Evolutionary conservation across 2,797 vertebrate genomes (phyloP).

Genomic region (Pygocentrus nattereri): DNA sequence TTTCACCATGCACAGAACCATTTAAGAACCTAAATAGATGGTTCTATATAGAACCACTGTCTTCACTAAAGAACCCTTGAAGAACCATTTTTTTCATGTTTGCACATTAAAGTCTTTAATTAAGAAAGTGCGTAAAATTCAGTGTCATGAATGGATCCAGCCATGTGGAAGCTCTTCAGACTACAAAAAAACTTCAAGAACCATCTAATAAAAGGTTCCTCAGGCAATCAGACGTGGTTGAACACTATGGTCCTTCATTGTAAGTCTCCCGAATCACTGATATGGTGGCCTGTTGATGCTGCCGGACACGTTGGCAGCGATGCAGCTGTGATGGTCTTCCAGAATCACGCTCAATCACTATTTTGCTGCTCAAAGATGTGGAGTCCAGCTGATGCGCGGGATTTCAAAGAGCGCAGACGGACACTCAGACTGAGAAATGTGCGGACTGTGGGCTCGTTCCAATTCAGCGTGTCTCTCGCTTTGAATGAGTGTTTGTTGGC

Average conservation of each 20-base stretch:
- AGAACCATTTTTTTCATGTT: no score
- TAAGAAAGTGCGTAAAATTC: no score
- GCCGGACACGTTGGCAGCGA: slow-evolving; percentile 37
- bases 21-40: no score
- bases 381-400: slow-evolving; percentile 45
- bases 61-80: no score
- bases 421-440: slow-evolving; percentile 11
- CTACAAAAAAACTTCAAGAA: no score
- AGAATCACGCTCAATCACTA: slow-evolving; percentile 38
- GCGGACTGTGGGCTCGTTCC: background rate
- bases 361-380: slow-evolving; percentile 22
- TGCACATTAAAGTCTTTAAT: no score
- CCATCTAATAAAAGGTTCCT: no score
- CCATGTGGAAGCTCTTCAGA: no score
- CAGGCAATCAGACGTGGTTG: no score
- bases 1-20: no score
- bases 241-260: background rate
- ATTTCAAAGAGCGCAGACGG: slow-evolving; percentile 44
- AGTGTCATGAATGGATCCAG: no score
- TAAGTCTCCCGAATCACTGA: slow-evolving; percentile 20
- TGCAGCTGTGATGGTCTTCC: slow-evolving; percentile 43
- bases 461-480: slow-evolving; percentile 24
- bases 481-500: slow-evolving; percentile 36
- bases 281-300: slow-evolving; percentile 24
- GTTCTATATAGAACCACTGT: no score